phyloP scores from a whole-genome alignment of 2,113 vertebrate genomes.

The Ochotona princeps region DNA sequence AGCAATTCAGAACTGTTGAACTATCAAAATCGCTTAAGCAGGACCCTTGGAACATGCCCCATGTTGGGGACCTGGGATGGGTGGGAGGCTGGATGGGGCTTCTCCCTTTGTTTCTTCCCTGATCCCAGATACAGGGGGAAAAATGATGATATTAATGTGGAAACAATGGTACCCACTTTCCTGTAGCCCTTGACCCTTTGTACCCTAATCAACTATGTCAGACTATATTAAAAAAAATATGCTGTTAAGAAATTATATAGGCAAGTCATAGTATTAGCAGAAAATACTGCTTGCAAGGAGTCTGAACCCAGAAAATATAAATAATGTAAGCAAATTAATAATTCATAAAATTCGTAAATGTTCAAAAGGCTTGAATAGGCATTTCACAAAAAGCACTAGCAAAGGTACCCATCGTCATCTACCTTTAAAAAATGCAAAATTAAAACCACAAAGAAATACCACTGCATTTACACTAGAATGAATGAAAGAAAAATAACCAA shows the following conservation, averaged over 20 bases:
- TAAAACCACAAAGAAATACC: background rate
- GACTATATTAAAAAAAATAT: too few relatives aligned
- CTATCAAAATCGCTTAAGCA: too few relatives aligned
- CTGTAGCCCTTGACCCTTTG: too few relatives aligned
- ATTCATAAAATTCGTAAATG: background rate
- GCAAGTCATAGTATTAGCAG: background rate
- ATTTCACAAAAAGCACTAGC: background rate
- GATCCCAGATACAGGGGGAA: too few relatives aligned
- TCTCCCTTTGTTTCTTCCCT: too few relatives aligned
- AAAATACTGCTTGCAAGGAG: background rate
- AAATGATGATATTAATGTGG: too few relatives aligned
- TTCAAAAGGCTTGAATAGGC: background rate
- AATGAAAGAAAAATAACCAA: background rate
- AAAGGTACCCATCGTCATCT: background rate
- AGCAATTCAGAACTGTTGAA: too few relatives aligned
- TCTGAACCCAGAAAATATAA: background rate
- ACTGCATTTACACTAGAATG: background rate
- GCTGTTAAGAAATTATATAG: background rate
- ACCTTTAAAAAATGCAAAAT: constrained; percentile 13
- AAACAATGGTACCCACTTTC: too few relatives aligned
- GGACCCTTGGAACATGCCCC: too few relatives aligned
- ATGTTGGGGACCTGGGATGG: too few relatives aligned
- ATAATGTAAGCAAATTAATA: background rate
- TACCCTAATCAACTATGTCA: too few relatives aligned
- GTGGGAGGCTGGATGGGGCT: too few relatives aligned